Evolutionary conservation across 2,113 vertebrate genomes (phyloP).

Genomic region (Heterochromis multidens): DNA sequence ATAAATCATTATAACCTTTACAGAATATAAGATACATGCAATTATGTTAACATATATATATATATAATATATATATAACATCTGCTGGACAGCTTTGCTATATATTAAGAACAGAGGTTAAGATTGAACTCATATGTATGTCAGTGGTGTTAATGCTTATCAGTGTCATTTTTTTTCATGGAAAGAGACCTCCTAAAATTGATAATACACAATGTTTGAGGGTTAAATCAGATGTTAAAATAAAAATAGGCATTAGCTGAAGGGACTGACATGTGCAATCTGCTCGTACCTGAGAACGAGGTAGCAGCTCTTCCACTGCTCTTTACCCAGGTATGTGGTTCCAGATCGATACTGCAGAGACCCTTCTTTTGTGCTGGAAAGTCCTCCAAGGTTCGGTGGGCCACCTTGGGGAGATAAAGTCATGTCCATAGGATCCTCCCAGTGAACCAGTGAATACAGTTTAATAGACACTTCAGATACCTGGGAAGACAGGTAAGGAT

Average conservation of each 20-base stretch:
- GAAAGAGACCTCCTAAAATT: neutral
- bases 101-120: too few relatives aligned
- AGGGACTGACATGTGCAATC: too few relatives aligned
- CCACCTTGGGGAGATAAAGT: conserved; percentile 60
- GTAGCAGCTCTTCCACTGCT: conserved; percentile 93
- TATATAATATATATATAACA: too few relatives aligned
- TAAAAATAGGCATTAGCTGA: neutral
- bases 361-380: conserved; percentile 84
- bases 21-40: too few relatives aligned
- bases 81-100: too few relatives aligned
- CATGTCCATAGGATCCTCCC: conserved; percentile 93
- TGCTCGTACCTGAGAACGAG: conserved; percentile 88
- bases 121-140: too few relatives aligned
- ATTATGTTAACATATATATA: too few relatives aligned
- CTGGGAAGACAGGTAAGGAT: conserved; percentile 59
- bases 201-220: neutral
- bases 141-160: neutral
- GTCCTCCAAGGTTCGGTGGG: conserved; percentile 39
- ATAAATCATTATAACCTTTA: too few relatives aligned
- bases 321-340: conserved; percentile 91
- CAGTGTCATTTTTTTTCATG: neutral
- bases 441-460: conserved; percentile 92
- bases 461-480: conserved; percentile 80
- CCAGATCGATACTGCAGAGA: conserved; percentile 84
- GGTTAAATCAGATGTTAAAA: neutral